A percentile compares a stretch with the other conserved stretches of the same genome.
Conservation (phyloP, 2,888 invertebrate species). For the Dolichomitus sp. region DNA sequence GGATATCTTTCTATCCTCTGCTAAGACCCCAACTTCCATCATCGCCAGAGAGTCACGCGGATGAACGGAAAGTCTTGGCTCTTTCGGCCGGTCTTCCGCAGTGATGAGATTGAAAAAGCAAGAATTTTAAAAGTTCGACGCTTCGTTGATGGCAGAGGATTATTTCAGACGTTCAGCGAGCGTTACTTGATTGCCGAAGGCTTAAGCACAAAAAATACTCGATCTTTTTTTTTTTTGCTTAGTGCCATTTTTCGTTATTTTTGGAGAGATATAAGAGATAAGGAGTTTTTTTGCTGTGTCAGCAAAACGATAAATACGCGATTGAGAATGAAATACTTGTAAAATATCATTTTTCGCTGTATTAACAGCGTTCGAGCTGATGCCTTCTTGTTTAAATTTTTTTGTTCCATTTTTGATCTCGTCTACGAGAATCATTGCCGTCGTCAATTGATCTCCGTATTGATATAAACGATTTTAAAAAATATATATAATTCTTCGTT, state of each 20-base stretch:
- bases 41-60: constrained; percentile 39
- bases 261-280: neutral
- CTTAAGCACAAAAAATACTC: constrained; percentile 44
- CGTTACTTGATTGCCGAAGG: constrained; percentile 9
- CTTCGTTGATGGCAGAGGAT: constrained; percentile 52
- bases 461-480: constrained; percentile 34
- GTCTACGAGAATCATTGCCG: constrained; percentile 57
- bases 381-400: constrained; percentile 51
- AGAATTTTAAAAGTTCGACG: constrained; percentile 39
- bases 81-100: constrained; percentile 26
- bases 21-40: constrained; percentile 51
- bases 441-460: constrained; percentile 45
- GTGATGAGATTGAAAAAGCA: constrained; percentile 36
- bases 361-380: constrained; percentile 66
- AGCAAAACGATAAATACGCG: constrained; percentile 8
- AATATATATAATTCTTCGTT: constrained; percentile 31
- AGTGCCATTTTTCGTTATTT: constrained; percentile 73
- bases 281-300: neutral
- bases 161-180: constrained; percentile 21
- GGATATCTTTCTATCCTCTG: constrained; percentile 59
- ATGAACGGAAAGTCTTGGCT: constrained; percentile 23
- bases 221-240: constrained; percentile 74
- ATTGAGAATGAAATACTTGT: constrained; percentile 14
- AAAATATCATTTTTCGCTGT: constrained; percentile 41
- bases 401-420: constrained; percentile 53